Evolutionary conservation across 2,113 vertebrate genomes (phyloP).

Genomic region (Malurus cyaneus): DNA sequence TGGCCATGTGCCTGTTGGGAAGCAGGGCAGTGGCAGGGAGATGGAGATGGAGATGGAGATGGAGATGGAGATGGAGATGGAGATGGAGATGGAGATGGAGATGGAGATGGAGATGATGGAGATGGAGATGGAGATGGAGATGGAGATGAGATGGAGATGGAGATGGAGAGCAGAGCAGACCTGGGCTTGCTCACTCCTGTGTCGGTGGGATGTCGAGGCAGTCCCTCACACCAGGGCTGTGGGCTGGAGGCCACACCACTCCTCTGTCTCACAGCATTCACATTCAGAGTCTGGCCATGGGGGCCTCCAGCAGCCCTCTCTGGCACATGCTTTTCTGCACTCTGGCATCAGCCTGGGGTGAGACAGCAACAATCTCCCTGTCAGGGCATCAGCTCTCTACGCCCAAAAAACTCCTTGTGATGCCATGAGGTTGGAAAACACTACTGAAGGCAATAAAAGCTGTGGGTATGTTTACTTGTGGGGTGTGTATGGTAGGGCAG

Average conservation of each 20-base stretch:
- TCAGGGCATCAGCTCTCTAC: neutral
- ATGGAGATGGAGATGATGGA: neutral
- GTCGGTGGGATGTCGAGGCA: neutral
- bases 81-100: neutral
- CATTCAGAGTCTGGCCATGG: neutral
- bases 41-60: neutral
- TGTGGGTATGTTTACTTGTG: neutral
- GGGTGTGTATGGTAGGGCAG: neutral
- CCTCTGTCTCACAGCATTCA: neutral
- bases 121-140: neutral
- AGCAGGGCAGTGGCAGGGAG: neutral
- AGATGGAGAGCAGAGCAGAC: neutral
- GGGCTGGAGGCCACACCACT: neutral
- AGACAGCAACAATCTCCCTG: neutral
- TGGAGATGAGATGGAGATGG: neutral
- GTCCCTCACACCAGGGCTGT: neutral
- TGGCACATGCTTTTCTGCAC: neutral
- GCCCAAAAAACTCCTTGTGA: neutral
- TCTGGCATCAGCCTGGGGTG: neutral
- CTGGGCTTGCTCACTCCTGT: neutral
- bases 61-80: neutral
- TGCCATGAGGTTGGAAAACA: neutral
- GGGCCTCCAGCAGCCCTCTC: accelerated
- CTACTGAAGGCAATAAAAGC: neutral
- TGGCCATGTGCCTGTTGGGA: neutral